Evolutionary conservation across 2,888 invertebrate species (phyloP).

Genomic region (Micropterix aruncella): DNA sequence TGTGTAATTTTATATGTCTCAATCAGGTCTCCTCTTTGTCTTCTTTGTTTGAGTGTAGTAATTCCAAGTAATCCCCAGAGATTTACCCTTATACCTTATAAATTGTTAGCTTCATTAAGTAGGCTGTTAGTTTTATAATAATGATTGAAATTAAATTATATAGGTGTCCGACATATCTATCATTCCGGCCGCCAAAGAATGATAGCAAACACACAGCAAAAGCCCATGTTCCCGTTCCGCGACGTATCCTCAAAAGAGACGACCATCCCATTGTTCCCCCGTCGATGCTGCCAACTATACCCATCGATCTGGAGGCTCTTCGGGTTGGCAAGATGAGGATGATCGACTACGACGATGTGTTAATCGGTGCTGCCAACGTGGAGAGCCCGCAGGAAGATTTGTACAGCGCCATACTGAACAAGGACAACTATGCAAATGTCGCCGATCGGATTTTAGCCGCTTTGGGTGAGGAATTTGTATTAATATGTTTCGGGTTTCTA

Average conservation of each 20-base stretch:
- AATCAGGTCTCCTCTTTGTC: no score
- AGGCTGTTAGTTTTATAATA: no score
- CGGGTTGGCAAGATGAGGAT: constrained; percentile 9
- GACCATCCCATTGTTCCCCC: constrained; percentile 23
- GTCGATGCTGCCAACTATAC: constrained; percentile 22
- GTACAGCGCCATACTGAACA: constrained; percentile 23
- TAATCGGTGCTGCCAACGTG: constrained; percentile 3
- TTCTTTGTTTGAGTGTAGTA: no score
- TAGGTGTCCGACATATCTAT: neutral
- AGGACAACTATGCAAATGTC: constrained; percentile 17
- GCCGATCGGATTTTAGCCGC: constrained; percentile 26
- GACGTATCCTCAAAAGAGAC: constrained; percentile 13
- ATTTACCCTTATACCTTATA: no score
- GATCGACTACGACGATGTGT: constrained; percentile 9
- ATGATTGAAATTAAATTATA: no score
- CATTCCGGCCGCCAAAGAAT: neutral
- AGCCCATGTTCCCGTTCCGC: neutral
- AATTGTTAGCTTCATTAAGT: no score
- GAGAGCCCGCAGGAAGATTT: constrained; percentile 17
- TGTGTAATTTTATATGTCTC: no score
- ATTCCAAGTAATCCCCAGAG: no score
- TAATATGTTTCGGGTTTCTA: constrained; percentile 3
- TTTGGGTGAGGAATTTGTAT: constrained; percentile 19
- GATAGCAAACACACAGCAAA: neutral
- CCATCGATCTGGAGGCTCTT: constrained; percentile 20